Evolutionary conservation across 2,113 vertebrate species (phyloP), one percentile per base, ranked within the genome.

Genomic region (Pristiophorus japonicus): DNA sequence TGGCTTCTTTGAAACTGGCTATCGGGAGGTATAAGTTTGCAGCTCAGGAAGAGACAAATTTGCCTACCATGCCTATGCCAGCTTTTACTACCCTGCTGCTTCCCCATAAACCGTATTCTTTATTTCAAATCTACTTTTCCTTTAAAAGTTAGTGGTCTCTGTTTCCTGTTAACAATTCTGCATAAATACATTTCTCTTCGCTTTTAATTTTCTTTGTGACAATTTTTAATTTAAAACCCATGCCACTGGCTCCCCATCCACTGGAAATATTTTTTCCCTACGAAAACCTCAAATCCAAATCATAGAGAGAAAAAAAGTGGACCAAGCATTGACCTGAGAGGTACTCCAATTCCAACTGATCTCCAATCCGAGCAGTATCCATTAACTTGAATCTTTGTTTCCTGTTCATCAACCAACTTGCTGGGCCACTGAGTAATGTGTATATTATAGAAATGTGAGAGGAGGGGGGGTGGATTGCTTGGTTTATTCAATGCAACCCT

Each of bases 81-180:
- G 6, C 12, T 88, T 27, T 62, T 91, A 63, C 59, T 8, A 63
- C 18, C 18, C 22, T 30, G 24, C n/a, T n/a, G n/a, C 65, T 91
- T 62, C 20, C 59, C 59, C 20, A 10, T 63, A 47, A 1, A 12
- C 30, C 47, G 4, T n/a, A 10, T 91, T n/a, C 30, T 91, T 62
- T 38, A 62, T 91, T 92, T 92, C 88, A 63, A 92, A 63, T 63
- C 88, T 92, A 63, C 18, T 91, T 90, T 55, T 51, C 30, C n/a
- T 42, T 81, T 81, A 81, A 22, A 20, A 45, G 78, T 81, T 42
- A 42, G 16, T 81, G 3, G 18, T 90, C 30, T n/a, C 51, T 55
- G 2, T 27, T 27, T 38, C 51, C 34, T n/a, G 62, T 91, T n/a
- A 91, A 91, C 4, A 38, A 62, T 91, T 62, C 34, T 91, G 55